These are phyloP conservation scores for Eucera pruinosa DNA, from an alignment of 2,888 invertebrate genomes.

Conservation along the genomic window DNA sequence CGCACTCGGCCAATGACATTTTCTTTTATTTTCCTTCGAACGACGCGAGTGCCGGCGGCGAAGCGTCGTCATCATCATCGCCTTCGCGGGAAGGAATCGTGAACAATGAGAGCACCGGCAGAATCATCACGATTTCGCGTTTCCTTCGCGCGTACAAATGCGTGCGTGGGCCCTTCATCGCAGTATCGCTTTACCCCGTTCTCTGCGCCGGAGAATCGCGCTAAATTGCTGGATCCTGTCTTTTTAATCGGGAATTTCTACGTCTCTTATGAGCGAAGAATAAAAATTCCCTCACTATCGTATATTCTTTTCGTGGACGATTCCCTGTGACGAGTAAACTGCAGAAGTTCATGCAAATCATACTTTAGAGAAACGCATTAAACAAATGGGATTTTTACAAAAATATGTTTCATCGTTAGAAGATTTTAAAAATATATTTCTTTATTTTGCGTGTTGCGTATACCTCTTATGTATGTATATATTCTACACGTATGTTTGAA, in stretches of 20 bases:
- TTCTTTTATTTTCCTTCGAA: constrained; percentile 40
- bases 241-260: constrained; percentile 39
- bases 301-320: not conserved
- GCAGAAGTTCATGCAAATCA: too few species aligned
- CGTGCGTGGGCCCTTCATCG: constrained; percentile 30
- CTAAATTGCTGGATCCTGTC: constrained; percentile 37
- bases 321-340: too few species aligned
- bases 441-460: too few species aligned
- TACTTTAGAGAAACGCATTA: too few species aligned
- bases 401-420: too few species aligned
- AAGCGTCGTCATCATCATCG: constrained; percentile 53
- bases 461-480: too few species aligned
- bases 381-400: too few species aligned
- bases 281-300: not conserved
- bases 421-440: too few species aligned
- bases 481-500: too few species aligned
- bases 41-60: constrained; percentile 29
- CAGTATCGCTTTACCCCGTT: constrained; percentile 20
- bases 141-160: constrained; percentile 47
- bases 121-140: constrained; percentile 54
- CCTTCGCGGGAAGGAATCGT: constrained; percentile 46
- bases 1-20: constrained; percentile 56
- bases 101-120: constrained; percentile 38
- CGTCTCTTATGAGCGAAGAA: not conserved
- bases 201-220: not conserved